These are phyloP conservation scores for Acromyrmex heyeri DNA, from an alignment of 1,140 invertebrate genomes.

Conservation along the genomic window DNA sequence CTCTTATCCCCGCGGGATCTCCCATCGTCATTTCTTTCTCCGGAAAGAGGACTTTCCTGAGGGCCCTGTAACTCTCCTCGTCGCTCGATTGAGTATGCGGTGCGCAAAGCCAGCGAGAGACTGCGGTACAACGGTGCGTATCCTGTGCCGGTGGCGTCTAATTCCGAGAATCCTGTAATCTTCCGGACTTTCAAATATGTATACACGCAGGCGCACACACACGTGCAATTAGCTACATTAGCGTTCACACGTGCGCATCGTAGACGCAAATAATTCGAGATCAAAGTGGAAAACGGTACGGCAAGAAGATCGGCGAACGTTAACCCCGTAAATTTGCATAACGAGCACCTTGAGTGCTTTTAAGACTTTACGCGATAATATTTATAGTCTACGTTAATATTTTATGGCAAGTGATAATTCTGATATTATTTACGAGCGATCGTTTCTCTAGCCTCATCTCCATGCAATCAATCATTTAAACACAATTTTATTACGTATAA, in stretches of 20 bases:
- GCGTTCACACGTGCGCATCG: neutral
- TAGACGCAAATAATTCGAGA: slow-evolving; percentile 58
- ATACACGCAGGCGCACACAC: neutral
- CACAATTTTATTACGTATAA: no score
- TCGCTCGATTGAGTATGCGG: slow-evolving; percentile 68
- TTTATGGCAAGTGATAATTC: neutral
- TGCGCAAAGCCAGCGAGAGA: slow-evolving; percentile 52
- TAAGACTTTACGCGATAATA: neutral
- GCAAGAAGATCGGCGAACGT: slow-evolving; percentile 11
- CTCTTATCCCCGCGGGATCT: slow-evolving; percentile 2
- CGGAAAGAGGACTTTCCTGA: neutral
- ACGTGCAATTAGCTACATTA: neutral
- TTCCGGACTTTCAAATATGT: slow-evolving; percentile 50
- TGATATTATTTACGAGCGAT: slow-evolving; percentile 13
- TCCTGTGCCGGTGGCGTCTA: slow-evolving; percentile 21
- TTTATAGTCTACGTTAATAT: slow-evolving; percentile 28
- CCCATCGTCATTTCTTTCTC: slow-evolving; percentile 35
- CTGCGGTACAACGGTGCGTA: slow-evolving; percentile 55
- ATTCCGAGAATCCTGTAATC: slow-evolving; percentile 71
- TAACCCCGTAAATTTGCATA: slow-evolving; percentile 58
- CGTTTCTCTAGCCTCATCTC: neutral
- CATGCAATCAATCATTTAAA: slow-evolving; percentile 18
- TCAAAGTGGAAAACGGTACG: slow-evolving; percentile 63
- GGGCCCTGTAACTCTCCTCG: slow-evolving; percentile 38
- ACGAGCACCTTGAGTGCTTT: neutral